Evolutionary conservation across 2,888 invertebrate species (phyloP).

Genomic region (Nycteola revayana): DNA sequence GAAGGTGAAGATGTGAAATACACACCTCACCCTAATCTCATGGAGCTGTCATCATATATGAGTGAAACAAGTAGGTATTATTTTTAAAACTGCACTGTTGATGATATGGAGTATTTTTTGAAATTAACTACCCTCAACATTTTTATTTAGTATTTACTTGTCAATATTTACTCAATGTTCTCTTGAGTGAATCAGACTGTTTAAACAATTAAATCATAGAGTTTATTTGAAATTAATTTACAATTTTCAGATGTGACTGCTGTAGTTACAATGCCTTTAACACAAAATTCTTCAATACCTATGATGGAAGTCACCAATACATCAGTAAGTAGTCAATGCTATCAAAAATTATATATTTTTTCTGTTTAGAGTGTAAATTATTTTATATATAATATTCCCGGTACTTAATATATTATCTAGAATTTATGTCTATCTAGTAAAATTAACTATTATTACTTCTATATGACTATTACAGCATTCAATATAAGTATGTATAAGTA

Average conservation of each 20-base stretch:
- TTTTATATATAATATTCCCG: too few species aligned
- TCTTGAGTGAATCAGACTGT: too few species aligned
- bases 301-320: conserved; percentile 77
- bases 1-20: conserved; percentile 70
- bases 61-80: conserved; percentile 72
- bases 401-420: too few species aligned
- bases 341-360: background rate
- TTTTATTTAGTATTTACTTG: too few species aligned
- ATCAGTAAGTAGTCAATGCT: conserved; percentile 64
- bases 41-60: conserved; percentile 75
- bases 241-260: conserved; percentile 74
- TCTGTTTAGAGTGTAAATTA: too few species aligned
- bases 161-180: background rate
- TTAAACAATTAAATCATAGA: too few species aligned
- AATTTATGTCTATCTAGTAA: too few species aligned
- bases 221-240: conserved; percentile 2
- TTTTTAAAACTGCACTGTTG: conserved; percentile 2
- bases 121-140: background rate
- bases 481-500: too few species aligned
- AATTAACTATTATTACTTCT: too few species aligned
- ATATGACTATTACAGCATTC: too few species aligned
- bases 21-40: conserved; percentile 66
- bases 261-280: conserved; percentile 74
- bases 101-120: background rate
- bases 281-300: conserved; percentile 71